Base-by-base conservation (phyloP, 1,140 invertebrate genomes). In the Carposina sasakii region DNA sequence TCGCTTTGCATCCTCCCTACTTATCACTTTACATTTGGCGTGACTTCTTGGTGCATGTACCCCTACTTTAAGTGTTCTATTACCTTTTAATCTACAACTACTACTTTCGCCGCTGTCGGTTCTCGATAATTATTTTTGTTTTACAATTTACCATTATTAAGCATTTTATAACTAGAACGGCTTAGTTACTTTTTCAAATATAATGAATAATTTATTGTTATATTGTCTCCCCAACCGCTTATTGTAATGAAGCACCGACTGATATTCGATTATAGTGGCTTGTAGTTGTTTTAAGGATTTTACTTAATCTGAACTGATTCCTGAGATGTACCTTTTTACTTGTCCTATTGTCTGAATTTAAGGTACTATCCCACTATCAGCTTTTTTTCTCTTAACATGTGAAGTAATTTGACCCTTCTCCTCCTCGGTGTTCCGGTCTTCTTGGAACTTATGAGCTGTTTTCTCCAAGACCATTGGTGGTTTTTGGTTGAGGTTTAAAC, bases 11-110 rank as follows among this genome's bases (percentile, higher is more conserved):
- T 82, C 77, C 67, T 67, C 81, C 77, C 61, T 39, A 56, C n/a
- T n/a, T n/a, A 74, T 52, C 67, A 73, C 65, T 39, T 53, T 71
- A 76, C 73, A 74, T 72, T 81, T 84, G 81, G 81, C 81, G 81
- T 84, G 81, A 81, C 81, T 67, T 84, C 81, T 84, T 84, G 81
- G 81, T 77, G 81, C 81, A 84, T 84, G 81, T 56, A 62, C 64
- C 69, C 76, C 69, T 65, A 61, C 56, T 52, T 67, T 64, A 66
- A 60, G 59, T 56, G 58, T 67, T 59, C 34, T 63, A 51, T n/a
- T 50, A 50, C 36, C 30, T 39, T n/a, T 39, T 21, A 21, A 22
- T 21, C 17, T 56, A 53, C 53, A 59, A 26, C 33, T 52, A 56
- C 24, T 59, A 60, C 36, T 66, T 62, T 60, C 54, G 34, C 59